A percentile compares a stretch with the other conserved stretches of the same genome.
These are phyloP conservation scores for Carabus problematicus DNA, from an alignment of 2,888 invertebrate species.

Conservation along the genomic window DNA sequence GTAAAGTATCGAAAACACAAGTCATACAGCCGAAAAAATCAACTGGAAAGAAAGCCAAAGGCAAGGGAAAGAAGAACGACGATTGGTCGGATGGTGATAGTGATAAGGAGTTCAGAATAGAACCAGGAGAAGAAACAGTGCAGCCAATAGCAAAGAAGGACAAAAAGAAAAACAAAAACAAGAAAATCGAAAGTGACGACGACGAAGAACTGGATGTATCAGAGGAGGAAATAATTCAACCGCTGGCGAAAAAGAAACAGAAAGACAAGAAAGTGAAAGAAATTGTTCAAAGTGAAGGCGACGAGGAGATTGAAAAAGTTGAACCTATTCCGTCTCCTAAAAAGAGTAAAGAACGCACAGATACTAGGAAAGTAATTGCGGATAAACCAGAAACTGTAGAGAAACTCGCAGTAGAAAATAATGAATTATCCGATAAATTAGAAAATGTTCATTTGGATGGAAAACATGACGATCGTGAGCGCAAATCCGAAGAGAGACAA, in stretches of 20 bases:
- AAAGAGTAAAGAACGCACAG: conserved; percentile 51
- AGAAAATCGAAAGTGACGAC: conserved; percentile 45
- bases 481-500: conserved; percentile 58
- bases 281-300: conserved; percentile 43
- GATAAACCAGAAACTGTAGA: conserved; percentile 49
- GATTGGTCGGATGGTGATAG: conserved; percentile 66
- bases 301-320: conserved; percentile 46
- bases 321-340: conserved; percentile 47
- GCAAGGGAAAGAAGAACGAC: conserved; percentile 62
- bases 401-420: conserved; percentile 45
- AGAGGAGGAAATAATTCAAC: conserved; percentile 42
- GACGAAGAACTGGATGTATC: conserved; percentile 42
- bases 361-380: conserved; percentile 48
- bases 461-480: conserved; percentile 50
- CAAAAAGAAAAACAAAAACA: conserved; percentile 43
- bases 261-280: conserved; percentile 28
- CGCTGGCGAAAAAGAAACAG: conserved; percentile 45
- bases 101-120: conserved; percentile 57
- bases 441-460: conserved; percentile 46
- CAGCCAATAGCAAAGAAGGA: conserved; percentile 45
- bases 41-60: conserved; percentile 42
- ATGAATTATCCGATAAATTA: conserved; percentile 50
- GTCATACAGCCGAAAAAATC: conserved; percentile 50
- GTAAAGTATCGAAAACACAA: conserved; percentile 38
- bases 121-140: conserved; percentile 42